These are phyloP conservation scores for Plebejus argus DNA, from an alignment of 2,888 invertebrate genomes.

Conservation along the genomic window DNA sequence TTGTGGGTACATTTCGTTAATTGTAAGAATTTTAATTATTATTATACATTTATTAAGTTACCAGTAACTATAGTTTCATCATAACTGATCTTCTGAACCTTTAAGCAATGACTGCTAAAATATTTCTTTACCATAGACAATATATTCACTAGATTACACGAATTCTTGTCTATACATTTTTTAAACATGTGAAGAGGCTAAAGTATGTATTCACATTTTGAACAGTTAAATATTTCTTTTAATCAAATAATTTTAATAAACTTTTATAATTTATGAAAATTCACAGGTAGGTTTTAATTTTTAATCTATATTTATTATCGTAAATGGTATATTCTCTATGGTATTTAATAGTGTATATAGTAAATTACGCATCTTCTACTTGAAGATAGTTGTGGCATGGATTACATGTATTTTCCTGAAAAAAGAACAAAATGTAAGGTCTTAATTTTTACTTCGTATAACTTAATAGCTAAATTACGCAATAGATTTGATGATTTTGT, in stretches of 20 bases:
- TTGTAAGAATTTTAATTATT: background rate
- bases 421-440: slow-evolving; percentile 40
- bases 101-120: background rate
- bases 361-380: slow-evolving; percentile 32
- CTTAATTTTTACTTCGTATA: background rate
- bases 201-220: background rate
- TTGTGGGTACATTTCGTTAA: background rate
- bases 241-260: background rate
- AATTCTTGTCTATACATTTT: background rate
- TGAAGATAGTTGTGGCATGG: slow-evolving; percentile 52
- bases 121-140: background rate
- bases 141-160: background rate
- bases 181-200: background rate
- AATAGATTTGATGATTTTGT: background rate
- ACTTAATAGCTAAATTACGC: background rate
- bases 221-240: background rate
- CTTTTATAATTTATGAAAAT: background rate
- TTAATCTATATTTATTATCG: background rate
- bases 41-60: no score
- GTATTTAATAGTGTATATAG: slow-evolving; percentile 16
- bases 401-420: slow-evolving; percentile 76
- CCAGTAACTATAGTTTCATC: no score
- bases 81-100: no score
- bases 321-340: background rate
- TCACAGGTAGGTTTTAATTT: background rate